phyloP scores from a whole-genome alignment of 2,113 vertebrate species.

The Ceyx margarethae region DNA sequence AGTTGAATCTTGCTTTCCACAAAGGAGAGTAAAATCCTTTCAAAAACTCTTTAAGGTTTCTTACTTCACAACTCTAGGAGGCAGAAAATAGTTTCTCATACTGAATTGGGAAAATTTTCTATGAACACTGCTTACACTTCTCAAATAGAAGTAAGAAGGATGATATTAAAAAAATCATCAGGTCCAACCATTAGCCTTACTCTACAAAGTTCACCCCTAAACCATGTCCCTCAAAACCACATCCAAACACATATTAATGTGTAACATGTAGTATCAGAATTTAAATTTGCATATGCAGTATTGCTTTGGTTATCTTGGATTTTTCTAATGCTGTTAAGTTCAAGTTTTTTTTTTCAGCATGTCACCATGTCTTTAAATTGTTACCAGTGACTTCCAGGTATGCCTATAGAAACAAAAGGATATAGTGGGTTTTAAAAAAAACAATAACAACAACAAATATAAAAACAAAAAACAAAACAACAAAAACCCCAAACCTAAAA shows the following conservation, averaged over 20 bases:
- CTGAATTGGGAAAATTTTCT: background rate
- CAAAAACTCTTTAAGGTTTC: accelerated
- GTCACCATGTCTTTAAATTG: background rate
- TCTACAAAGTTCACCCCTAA: too few relatives aligned
- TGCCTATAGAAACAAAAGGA: background rate
- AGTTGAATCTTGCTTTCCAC: background rate
- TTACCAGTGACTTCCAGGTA: background rate
- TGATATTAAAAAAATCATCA: background rate
- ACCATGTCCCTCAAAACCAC: too few relatives aligned
- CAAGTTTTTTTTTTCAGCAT: background rate
- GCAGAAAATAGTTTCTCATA: background rate
- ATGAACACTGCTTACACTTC: background rate
- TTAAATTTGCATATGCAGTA: background rate
- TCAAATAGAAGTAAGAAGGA: background rate
- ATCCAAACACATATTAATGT: background rate
- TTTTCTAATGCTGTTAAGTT: background rate
- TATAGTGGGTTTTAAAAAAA: too few relatives aligned
- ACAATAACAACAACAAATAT: too few relatives aligned
- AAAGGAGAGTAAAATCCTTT: background rate
- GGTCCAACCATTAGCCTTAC: too few relatives aligned
- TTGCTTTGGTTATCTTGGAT: background rate
- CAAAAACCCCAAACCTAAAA: too few relatives aligned
- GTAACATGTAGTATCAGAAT: background rate
- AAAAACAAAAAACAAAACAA: too few relatives aligned
- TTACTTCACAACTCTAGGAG: background rate